These are phyloP conservation scores for Alethe castanea DNA, from an alignment of 2,113 vertebrate species.

Conservation along the genomic window DNA sequence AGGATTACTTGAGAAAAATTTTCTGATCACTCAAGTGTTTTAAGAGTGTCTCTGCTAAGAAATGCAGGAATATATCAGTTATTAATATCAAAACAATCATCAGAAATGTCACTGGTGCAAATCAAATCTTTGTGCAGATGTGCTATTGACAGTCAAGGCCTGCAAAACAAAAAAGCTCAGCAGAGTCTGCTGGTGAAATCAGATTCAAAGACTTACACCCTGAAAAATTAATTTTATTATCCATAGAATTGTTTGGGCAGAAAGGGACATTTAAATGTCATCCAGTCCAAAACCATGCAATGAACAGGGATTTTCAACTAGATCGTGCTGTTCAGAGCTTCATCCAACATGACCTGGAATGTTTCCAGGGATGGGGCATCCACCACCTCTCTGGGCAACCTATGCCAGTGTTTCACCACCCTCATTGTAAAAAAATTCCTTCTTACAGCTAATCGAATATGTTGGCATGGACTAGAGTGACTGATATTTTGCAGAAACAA, in stretches of 20 bases:
- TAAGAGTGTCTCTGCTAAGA: neutral
- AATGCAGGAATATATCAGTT: neutral
- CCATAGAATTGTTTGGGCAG: neutral
- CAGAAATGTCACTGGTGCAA: neutral
- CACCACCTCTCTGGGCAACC: neutral
- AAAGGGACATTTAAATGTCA: neutral
- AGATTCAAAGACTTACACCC: neutral
- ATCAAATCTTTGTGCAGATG: neutral
- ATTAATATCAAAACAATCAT: neutral
- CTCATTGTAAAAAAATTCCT: neutral
- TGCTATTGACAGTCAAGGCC: neutral
- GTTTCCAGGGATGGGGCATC: neutral
- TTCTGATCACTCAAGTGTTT: neutral
- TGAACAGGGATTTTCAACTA: neutral
- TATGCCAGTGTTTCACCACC: neutral
- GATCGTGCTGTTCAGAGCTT: neutral
- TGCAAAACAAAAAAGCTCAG: neutral
- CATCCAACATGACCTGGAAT: neutral
- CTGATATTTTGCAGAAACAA: neutral
- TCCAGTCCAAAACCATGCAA: neutral
- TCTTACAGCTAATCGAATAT: neutral
- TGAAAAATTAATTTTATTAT: neutral
- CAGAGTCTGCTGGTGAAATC: neutral
- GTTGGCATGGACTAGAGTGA: neutral
- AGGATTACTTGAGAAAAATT: neutral